Evolutionary conservation across 2,888 invertebrate species (phyloP).

Genomic region (Drosophila mayaguana): DNA sequence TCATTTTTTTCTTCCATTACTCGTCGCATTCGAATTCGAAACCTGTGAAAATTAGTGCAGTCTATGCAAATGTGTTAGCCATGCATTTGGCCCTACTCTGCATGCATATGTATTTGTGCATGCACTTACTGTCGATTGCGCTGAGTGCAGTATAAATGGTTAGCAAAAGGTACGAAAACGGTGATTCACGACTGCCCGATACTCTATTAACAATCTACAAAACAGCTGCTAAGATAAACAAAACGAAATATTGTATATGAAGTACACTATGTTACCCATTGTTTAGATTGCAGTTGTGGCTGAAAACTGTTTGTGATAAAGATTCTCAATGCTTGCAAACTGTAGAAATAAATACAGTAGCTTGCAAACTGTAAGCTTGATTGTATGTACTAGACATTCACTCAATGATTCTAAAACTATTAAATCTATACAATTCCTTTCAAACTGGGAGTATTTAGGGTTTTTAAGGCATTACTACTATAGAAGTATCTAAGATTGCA

Average conservation of each 20-base stretch:
- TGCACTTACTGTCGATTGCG: constrained; percentile 42
- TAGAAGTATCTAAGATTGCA: neutral
- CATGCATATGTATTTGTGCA: constrained; percentile 25
- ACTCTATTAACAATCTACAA: neutral
- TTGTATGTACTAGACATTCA: no score
- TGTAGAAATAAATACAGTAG: neutral
- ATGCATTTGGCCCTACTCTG: constrained; percentile 5
- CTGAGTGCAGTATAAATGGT: constrained; percentile 45
- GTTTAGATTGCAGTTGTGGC: neutral
- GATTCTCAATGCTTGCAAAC: neutral
- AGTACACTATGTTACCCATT: neutral
- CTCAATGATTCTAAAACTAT: neutral
- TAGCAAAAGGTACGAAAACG: neutral
- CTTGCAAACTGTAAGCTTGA: neutral
- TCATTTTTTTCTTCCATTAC: neutral
- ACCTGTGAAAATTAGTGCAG: constrained; percentile 57
- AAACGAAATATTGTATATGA: neutral
- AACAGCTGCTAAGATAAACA: constrained; percentile 4
- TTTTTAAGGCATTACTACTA: no score
- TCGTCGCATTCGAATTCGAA: neutral
- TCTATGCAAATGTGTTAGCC: constrained; percentile 45
- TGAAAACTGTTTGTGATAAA: neutral
- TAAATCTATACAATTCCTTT: neutral
- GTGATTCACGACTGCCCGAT: neutral
- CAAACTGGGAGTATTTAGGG: neutral